Percentiles rank a stretch among this genome's conserved stretches.
These are phyloP conservation scores for Chironomus striatipennis DNA, from an alignment of 1,140 invertebrate species.

Conservation along the genomic window DNA sequence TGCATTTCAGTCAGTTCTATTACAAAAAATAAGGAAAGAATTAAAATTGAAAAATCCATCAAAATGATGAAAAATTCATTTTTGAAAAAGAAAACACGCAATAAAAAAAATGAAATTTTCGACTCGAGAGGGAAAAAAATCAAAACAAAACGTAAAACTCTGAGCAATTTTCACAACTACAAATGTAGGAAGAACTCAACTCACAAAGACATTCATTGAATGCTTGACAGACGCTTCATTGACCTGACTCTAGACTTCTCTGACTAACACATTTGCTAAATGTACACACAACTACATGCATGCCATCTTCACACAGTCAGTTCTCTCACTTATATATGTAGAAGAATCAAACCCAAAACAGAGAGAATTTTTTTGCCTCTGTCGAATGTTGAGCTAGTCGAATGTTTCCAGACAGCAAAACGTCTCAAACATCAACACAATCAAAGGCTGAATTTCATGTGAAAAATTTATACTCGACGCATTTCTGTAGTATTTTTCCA, in stretches of 20 bases:
- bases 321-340: too few species aligned
- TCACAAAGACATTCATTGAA: too few species aligned
- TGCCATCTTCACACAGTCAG: background rate
- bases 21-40: too few species aligned
- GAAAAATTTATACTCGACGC: too few species aligned
- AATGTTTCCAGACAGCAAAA: background rate
- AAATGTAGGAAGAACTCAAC: too few species aligned
- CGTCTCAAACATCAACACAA: background rate
- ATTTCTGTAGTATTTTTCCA: too few species aligned
- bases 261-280: background rate
- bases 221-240: background rate
- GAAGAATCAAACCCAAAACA: too few species aligned
- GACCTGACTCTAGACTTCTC: background rate
- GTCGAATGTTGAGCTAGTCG: background rate
- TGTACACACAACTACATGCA: background rate
- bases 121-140: conserved; percentile 12
- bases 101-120: background rate
- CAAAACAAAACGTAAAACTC: conserved; percentile 13
- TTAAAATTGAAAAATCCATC: too few species aligned
- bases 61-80: background rate
- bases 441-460: background rate
- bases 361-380: too few species aligned
- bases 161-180: background rate
- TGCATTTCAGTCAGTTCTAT: too few species aligned
- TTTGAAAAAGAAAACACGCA: background rate